Conservation (phyloP, 2,888 invertebrate genomes). For the Portevinia maculata region DNA sequence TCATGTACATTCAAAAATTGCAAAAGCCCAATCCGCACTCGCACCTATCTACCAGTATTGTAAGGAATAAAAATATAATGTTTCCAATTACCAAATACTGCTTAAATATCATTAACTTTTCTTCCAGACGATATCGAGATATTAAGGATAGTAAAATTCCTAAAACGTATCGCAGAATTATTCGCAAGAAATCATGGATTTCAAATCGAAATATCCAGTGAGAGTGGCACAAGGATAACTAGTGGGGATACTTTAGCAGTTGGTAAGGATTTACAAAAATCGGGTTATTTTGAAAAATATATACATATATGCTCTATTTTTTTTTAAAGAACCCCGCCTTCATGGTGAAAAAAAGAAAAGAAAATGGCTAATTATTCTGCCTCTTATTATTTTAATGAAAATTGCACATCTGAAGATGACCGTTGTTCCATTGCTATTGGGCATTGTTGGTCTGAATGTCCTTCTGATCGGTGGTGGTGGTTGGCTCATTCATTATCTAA, state of each 20-base stretch:
- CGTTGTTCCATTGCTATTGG: slow-evolving; percentile 78
- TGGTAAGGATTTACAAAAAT: slow-evolving; percentile 75
- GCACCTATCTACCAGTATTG: not conserved
- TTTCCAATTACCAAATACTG: not conserved
- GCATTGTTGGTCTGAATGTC: slow-evolving; percentile 80
- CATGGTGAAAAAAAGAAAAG: slow-evolving; percentile 78
- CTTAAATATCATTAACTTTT: not conserved
- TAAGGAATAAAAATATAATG: not conserved
- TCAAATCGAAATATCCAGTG: slow-evolving; percentile 78
- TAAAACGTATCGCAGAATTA: slow-evolving; percentile 79
- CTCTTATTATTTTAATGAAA: slow-evolving; percentile 81
- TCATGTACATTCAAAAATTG: too few relatives aligned
- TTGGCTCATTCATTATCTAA: slow-evolving; percentile 81
- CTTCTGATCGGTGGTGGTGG: slow-evolving; percentile 79
- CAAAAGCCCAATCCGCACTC: not conserved
- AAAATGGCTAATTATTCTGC: slow-evolving; percentile 80
- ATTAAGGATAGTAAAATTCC: slow-evolving; percentile 78
- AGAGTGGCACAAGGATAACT: slow-evolving; percentile 78
- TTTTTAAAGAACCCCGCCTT: slow-evolving; percentile 76
- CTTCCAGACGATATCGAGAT: slow-evolving; percentile 79
- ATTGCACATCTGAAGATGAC: slow-evolving; percentile 81
- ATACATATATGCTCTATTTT: not conserved
- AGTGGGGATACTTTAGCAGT: slow-evolving; percentile 72
- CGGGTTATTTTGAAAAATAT: not conserved
- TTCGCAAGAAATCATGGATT: slow-evolving; percentile 81